Percentiles rank a stretch among this genome's conserved stretches.
phyloP scores from a whole-genome alignment of 1,140 invertebrate genomes.

The Xylocopa sonorina region DNA sequence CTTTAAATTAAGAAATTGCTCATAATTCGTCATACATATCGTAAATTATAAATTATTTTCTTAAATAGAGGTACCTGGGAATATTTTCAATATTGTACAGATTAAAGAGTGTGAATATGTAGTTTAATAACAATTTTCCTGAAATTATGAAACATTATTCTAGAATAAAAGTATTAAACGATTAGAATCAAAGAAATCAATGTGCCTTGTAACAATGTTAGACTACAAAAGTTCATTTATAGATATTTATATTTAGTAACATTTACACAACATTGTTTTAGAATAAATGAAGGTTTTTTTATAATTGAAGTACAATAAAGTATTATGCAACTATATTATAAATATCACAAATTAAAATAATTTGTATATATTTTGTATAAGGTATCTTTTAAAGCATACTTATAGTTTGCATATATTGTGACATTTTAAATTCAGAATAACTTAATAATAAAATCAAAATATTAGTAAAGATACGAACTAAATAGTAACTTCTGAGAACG shows the following conservation, averaged over 20 bases:
- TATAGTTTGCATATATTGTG: neutral
- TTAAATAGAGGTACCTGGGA: conserved; percentile 62
- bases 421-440: neutral
- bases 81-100: conserved; percentile 44
- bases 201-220: conserved; percentile 52
- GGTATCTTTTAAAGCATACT: neutral
- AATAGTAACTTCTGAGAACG: neutral
- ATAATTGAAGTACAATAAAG: neutral
- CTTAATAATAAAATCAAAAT: conserved; percentile 9
- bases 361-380: conserved; percentile 5
- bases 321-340: conserved; percentile 8
- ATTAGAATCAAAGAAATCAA: conserved; percentile 24
- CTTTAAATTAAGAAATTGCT: conserved; percentile 27
- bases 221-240: conserved; percentile 42
- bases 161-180: conserved; percentile 28
- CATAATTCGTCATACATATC: conserved; percentile 15
- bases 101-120: conserved; percentile 48
- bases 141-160: neutral
- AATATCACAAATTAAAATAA: conserved; percentile 4
- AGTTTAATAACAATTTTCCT: conserved; percentile 6
- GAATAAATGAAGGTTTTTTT: conserved; percentile 15
- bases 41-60: conserved; percentile 42
- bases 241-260: conserved; percentile 11
- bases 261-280: conserved; percentile 7
- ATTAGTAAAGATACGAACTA: neutral